Percentiles rank a stretch among this genome's conserved stretches.
Conservation (phyloP, 2,797 vertebrate genomes). For the Acrossocheilus wenchowensis region DNA sequence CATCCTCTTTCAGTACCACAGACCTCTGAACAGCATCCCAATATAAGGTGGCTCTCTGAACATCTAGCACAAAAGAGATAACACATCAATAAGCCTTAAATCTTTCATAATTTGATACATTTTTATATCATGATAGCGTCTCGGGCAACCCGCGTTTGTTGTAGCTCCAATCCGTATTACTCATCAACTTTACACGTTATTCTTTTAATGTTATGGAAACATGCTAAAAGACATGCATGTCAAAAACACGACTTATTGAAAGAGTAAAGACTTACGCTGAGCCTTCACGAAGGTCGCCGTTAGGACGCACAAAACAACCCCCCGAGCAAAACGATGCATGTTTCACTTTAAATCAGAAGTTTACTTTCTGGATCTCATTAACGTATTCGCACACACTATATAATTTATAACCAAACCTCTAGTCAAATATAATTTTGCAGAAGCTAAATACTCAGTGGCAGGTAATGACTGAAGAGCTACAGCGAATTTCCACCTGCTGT, state of each 20-base stretch:
- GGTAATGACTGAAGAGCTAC: neutral
- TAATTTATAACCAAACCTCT: neutral
- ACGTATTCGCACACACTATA: neutral
- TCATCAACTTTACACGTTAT: neutral
- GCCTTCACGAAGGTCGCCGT: neutral
- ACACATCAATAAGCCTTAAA: neutral
- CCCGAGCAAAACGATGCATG: neutral
- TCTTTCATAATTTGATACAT: neutral
- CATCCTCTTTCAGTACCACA: constrained; percentile 77
- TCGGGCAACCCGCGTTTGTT: neutral
- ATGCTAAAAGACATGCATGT: neutral
- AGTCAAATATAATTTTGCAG: neutral
- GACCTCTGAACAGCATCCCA: constrained; percentile 81
- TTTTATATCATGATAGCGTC: neutral
- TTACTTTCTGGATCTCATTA: neutral
- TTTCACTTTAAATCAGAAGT: neutral
- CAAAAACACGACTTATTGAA: neutral
- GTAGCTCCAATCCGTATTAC: neutral
- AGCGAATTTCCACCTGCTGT: neutral
- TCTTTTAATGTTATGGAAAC: neutral
- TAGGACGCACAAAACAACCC: constrained; percentile 9
- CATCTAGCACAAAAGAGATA: constrained; percentile 59
- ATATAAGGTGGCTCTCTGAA: constrained; percentile 81
- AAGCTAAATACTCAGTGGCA: neutral
- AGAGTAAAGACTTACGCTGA: constrained; percentile 13